Evolutionary conservation across 1,140 invertebrate species (phyloP).

Genomic region (Metaphire vulgaris): DNA sequence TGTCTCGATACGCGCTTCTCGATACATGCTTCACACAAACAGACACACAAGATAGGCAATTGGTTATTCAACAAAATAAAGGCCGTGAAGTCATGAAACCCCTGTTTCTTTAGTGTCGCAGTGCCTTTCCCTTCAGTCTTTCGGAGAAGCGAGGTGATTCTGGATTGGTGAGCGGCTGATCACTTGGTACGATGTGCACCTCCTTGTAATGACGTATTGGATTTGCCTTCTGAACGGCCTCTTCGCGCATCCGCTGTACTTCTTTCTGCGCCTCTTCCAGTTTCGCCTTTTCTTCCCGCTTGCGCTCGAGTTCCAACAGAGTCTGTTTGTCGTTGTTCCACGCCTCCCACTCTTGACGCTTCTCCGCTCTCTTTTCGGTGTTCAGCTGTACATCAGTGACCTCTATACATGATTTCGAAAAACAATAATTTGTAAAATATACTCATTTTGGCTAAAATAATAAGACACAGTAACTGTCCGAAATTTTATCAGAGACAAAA

Average conservation of each 20-base stretch:
- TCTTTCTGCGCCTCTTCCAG: slow-evolving; percentile 49
- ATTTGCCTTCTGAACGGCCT: slow-evolving; percentile 52
- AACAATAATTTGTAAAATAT: too few relatives aligned
- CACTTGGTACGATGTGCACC: slow-evolving; percentile 46
- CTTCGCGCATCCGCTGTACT: slow-evolving; percentile 43
- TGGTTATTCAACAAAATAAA: too few relatives aligned
- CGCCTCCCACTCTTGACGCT: slow-evolving; percentile 53
- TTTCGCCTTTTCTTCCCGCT: slow-evolving; percentile 34
- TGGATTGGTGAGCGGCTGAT: slow-evolving; percentile 47
- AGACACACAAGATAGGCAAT: too few relatives aligned
- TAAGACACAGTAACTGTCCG: too few relatives aligned
- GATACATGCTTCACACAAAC: too few relatives aligned
- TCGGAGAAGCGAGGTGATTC: slow-evolving; percentile 47
- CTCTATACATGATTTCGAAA: slow-evolving; percentile 41
- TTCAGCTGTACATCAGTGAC: slow-evolving; percentile 52
- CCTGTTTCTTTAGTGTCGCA: neutral
- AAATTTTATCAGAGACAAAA: too few relatives aligned
- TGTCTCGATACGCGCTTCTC: too few relatives aligned
- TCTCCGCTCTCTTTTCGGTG: slow-evolving; percentile 52
- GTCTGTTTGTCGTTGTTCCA: slow-evolving; percentile 50
- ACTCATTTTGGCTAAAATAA: too few relatives aligned
- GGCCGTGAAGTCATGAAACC: too few relatives aligned
- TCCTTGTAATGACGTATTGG: slow-evolving; percentile 49
- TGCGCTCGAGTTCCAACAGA: slow-evolving; percentile 40
- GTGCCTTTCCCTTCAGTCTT: slow-evolving; percentile 14